Base-by-base conservation (phyloP, 2,113 vertebrate genomes). In the Ovis aries region DNA sequence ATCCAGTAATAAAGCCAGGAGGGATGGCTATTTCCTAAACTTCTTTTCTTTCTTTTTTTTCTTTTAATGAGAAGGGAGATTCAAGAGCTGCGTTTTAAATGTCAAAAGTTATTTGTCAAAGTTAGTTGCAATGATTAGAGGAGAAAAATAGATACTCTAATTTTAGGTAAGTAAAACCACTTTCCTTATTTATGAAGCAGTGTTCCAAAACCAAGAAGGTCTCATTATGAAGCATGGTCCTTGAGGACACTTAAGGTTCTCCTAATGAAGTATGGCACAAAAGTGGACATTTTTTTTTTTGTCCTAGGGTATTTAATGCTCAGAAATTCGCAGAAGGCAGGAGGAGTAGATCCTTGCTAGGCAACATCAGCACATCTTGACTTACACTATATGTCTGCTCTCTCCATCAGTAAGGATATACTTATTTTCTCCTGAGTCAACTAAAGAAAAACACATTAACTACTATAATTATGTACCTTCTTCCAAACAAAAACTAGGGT, bases 21-120 rank as follows among this genome's bases (percentile, higher is more conserved):
- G 53, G 36, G 12, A 77, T 50, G 62, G 23, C 40, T 92, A 64
- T 96, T 96, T 96, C 71, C 31, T 87, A 91, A 59, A 88, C 12
- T 40, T 59, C 36, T 83, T 71, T 71, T 78, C 80, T 71, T 85
- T 93, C 67, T 64, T n/a, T n/a, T 55, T n/a, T 43, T 11, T 31
- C 23, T 92, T 91, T 80, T 97, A 97, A 91, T 97, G 88, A 96
- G 74, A 95, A 83, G 14, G 36, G 45, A 90, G 59, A 92, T 88
- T 94, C 33, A 40, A 95, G 82, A 94, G 77, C 55, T 95, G 4
- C 17, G 62, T 60, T 91, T 97, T 80, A 88, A 96, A 86, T 57
- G 88, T 62, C 88, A 96, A 27, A 93, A 91, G 40, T 88, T 86
- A 88, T 95, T 96, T 88, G 93, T 92, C 90, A 96, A 96, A 77